Conservation (phyloP, 2,113 vertebrate species). For the Cettia cetti region DNA sequence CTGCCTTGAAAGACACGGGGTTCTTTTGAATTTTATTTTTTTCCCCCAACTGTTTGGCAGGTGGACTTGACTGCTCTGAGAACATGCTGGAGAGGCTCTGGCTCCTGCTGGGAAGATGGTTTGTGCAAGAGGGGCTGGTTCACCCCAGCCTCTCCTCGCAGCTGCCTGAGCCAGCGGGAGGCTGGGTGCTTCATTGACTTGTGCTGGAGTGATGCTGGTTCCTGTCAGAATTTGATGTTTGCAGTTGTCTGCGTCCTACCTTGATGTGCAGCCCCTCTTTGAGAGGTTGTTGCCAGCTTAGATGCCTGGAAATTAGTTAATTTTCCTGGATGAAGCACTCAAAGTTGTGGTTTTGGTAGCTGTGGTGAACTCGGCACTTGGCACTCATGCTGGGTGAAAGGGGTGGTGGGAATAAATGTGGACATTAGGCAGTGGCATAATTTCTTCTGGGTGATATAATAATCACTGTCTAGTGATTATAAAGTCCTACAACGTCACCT, state of each 20-base stretch:
- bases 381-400: fast-evolving
- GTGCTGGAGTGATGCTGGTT: neutral
- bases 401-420: neutral
- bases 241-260: neutral
- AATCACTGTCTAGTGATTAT: neutral
- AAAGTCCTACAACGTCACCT: neutral
- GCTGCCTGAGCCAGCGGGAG: conserved; percentile 5
- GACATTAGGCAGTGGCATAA: fast-evolving
- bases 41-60: neutral
- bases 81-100: neutral
- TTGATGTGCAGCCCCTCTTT: neutral
- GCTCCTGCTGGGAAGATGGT: conserved; percentile 40
- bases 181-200: neutral
- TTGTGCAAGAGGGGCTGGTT: conserved; percentile 4
- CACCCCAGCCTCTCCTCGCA: neutral
- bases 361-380: fast-evolving
- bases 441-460: neutral
- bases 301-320: neutral
- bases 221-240: neutral
- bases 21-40: neutral
- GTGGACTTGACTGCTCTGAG: conserved; percentile 40
- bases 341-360: neutral
- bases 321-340: neutral
- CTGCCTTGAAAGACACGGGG: neutral
- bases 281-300: neutral